Base-by-base conservation (phyloP, 1,140 invertebrate species). In the Holotrichia oblita region DNA sequence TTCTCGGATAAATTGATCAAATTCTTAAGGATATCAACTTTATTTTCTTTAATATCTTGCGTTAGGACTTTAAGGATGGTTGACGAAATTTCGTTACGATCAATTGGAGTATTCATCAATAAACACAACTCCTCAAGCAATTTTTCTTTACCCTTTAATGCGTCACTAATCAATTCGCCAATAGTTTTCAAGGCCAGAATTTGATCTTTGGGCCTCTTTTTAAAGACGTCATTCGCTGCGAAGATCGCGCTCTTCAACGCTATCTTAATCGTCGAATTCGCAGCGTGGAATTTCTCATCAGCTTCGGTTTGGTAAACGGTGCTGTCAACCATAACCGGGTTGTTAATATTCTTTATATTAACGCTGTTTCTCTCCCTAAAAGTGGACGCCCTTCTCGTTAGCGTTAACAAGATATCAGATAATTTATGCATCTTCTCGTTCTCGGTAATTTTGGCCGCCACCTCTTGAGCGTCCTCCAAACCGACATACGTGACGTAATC, bases 171-270 rank as follows among this genome's bases (percentile, higher is more conserved):
- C 14, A 86, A 82, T 9, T 83, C 82, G 3, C 83, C 83, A 6
- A 86, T 79, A 3, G 82, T 81, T 24, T 84, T 77, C 8, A 86
- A 55, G 24, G 84, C 85, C 8, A 86, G 79, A 8, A 83, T 44
- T 72, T 86, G 85, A 74, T 87, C 86, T 78, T 84, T 83, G 2
- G 86, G 86, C 40, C 85, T 77, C 22, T 82, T 84, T 80, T 86
- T 86, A 75, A 85, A 86, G 7, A 86, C 84, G 55, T 86, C 84
- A 73, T 86, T 85, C 4, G 86, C 86, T 20, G 83, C 84, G 6
- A 84, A 84, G 40, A 85, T 77, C 8, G 85, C 83, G 7, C 83
- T 84, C 79, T 86, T 87, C 40, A 87, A 81, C 7, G 85, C 74
- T 14, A 84, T 81, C 81, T 86, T 85, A 22, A 87, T 79, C 48